Base-by-base conservation (phyloP, 1,140 invertebrate genomes). In the Andricus grossulariae region DNA sequence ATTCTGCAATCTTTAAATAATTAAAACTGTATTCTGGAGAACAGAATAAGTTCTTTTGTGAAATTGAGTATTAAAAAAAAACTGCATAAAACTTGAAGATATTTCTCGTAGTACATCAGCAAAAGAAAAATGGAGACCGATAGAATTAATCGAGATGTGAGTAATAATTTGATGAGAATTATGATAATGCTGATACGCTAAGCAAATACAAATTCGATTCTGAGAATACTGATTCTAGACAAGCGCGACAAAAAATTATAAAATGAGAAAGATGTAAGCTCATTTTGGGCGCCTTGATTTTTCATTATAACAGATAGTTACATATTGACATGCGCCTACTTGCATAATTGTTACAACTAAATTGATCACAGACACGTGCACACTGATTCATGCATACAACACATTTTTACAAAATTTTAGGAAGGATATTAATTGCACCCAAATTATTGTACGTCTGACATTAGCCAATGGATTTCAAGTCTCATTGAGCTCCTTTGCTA, bases 351-450 rank as follows among this genome's bases (percentile, higher is more conserved):
- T 80, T 81, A 82, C 78, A 70, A 78, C 70, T 82, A 83, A 54
- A 72, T 83, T 81, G 80, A 86, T 86, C 86, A 86, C 86, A 86
- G 83, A 77, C 79, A 83, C 83, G 73, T 85, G 83, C 84, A 84
- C 77, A 79, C 72, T 72, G 82, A 81, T 79, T 80, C 85, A 87
- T 86, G 85, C 86, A 85, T 84, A 77, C 75, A 32, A 71, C 74
- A 82, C 83, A 77, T 78, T 66, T 66, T 25, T 66, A 66, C 25
- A 39, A 66, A 4, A 66, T 60, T 66, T 39, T 32, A 66, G 57
- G 21, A 66, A 66, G 57, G 16, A 66, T 16, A 16, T 45, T 8
- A 32, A 32, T 32, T 66, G 21, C 21, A 66, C 25, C 21, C 21
- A 66, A 13, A 32, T 66, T 66, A 32, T 66, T 39, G 15, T 66